Evolutionary conservation across 1,140 invertebrate species (phyloP).

Genomic region (Asbolus verrucosus): DNA sequence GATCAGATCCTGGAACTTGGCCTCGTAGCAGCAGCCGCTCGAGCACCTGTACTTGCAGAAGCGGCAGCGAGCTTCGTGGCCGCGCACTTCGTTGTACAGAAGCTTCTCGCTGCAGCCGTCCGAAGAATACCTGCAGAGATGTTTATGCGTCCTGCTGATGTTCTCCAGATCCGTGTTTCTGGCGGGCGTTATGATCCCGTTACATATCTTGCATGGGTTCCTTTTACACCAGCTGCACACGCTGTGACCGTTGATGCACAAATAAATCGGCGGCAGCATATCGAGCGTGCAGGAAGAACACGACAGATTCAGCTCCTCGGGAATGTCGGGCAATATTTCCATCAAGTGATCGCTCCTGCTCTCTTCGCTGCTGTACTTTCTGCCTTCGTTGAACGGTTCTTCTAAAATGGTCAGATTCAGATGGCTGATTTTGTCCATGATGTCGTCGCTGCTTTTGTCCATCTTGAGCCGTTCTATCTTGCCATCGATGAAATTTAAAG

Average conservation of each 20-base stretch:
- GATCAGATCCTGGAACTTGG: slow-evolving; percentile 49
- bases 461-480: not conserved
- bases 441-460: slow-evolving; percentile 2
- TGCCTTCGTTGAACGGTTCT: slow-evolving; percentile 20
- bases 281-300: slow-evolving; percentile 54
- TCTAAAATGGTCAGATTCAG: slow-evolving; percentile 29
- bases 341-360: slow-evolving; percentile 5
- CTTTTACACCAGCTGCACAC: slow-evolving; percentile 54
- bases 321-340: slow-evolving; percentile 1
- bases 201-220: slow-evolving; percentile 52
- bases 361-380: slow-evolving; percentile 2
- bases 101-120: slow-evolving; percentile 55
- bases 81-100: slow-evolving; percentile 52
- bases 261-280: slow-evolving; percentile 57
- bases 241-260: slow-evolving; percentile 55
- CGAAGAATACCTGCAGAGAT: slow-evolving; percentile 54
- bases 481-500: not conserved
- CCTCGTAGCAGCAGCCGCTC: slow-evolving; percentile 52
- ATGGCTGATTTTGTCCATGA: slow-evolving; percentile 22
- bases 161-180: slow-evolving; percentile 57
- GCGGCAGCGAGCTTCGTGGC: slow-evolving; percentile 57
- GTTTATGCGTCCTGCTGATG: slow-evolving; percentile 47
- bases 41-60: slow-evolving; percentile 58
- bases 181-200: slow-evolving; percentile 50
- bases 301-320: slow-evolving; percentile 40